phyloP scores from a whole-genome alignment of 2,797 vertebrate species.

The Danio albolineatus region DNA sequence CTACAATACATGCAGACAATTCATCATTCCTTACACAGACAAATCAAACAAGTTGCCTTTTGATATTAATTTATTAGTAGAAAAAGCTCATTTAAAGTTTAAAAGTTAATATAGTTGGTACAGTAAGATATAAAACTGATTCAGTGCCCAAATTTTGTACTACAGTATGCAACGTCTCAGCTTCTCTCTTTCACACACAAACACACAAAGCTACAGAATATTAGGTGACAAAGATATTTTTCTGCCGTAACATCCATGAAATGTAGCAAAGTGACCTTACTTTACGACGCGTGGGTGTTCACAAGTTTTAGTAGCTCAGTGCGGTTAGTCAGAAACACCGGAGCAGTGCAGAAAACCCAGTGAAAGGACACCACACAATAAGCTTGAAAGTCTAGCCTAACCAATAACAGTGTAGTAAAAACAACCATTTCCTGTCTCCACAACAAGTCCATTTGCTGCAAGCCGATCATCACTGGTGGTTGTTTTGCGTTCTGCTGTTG shows the following conservation, averaged over 20 bases:
- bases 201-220: neutral
- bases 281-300: neutral
- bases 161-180: neutral
- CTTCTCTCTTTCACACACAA: neutral
- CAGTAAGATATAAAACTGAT: neutral
- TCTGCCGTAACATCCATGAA: neutral
- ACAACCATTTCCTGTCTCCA: slow-evolving; percentile 48
- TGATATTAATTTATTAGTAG: neutral
- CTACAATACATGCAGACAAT: neutral
- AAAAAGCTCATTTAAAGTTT: neutral
- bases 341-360: neutral
- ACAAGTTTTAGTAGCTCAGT: neutral
- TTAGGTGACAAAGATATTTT: neutral
- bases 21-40: neutral
- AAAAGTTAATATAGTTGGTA: neutral
- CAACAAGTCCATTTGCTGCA: slow-evolving; percentile 27
- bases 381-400: slow-evolving; percentile 11
- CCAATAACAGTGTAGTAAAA: slow-evolving; percentile 40
- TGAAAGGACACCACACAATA: slow-evolving; percentile 11
- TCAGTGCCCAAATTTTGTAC: neutral
- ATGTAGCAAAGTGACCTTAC: neutral
- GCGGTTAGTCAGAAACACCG: neutral
- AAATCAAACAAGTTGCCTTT: neutral
- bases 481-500: neutral
- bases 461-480: neutral